A percentile compares a stretch with the other conserved stretches of the same genome.
phyloP scores from a whole-genome alignment of 2,888 invertebrate species.

The Atrina japonica region DNA sequence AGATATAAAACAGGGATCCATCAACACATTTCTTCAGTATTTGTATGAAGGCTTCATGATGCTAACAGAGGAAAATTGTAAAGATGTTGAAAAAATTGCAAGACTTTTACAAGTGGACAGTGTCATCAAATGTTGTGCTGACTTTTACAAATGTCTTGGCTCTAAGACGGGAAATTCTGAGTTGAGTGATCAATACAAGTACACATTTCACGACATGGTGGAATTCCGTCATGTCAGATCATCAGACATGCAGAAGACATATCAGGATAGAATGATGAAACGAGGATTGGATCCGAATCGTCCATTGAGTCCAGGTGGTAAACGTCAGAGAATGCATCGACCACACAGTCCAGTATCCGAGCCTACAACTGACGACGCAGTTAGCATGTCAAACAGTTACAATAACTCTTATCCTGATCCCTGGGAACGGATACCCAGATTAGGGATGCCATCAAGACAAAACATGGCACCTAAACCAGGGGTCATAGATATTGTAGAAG shows the following conservation, averaged over 20 bases:
- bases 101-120: slow-evolving; percentile 52
- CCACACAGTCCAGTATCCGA: slow-evolving; percentile 5
- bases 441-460: slow-evolving; percentile 18
- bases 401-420: slow-evolving; percentile 32
- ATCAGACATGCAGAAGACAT: slow-evolving; percentile 43
- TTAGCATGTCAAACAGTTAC: slow-evolving; percentile 40
- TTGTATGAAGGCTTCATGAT: slow-evolving; percentile 57
- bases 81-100: slow-evolving; percentile 52
- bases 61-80: slow-evolving; percentile 52
- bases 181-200: slow-evolving; percentile 38
- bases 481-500: slow-evolving; percentile 43
- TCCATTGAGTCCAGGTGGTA: slow-evolving; percentile 39
- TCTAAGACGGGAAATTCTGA: slow-evolving; percentile 34
- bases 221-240: slow-evolving; percentile 51
- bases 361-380: slow-evolving; percentile 36
- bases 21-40: slow-evolving; percentile 51
- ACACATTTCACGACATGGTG: slow-evolving; percentile 45
- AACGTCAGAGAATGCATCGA: slow-evolving; percentile 33
- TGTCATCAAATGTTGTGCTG: slow-evolving; percentile 52
- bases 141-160: slow-evolving; percentile 47
- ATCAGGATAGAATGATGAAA: slow-evolving; percentile 36
- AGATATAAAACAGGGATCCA: slow-evolving; percentile 49
- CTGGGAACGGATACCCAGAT: slow-evolving; percentile 27
- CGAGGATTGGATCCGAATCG: slow-evolving; percentile 28
- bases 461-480: slow-evolving; percentile 22